These are phyloP conservation scores for Trisateles emortualis DNA, from an alignment of 2,888 invertebrate species.

Conservation along the genomic window DNA sequence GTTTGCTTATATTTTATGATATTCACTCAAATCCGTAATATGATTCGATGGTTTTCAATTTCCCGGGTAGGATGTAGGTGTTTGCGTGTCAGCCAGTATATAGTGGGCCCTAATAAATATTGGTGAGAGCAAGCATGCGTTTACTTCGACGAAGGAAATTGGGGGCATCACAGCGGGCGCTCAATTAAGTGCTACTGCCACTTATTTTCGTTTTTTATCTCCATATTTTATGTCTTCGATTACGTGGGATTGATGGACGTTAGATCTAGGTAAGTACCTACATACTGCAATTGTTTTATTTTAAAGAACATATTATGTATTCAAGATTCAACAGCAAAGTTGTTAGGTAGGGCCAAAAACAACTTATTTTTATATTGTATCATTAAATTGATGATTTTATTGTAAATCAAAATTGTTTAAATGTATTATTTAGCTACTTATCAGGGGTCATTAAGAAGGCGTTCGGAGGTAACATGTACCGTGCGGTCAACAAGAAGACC, in stretches of 20 bases:
- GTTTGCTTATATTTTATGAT: conserved; percentile 71
- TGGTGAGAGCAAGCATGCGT: conserved; percentile 34
- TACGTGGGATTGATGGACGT: neutral
- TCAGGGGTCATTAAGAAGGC: too few relatives aligned
- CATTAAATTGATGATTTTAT: too few relatives aligned
- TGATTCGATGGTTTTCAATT: conserved; percentile 77
- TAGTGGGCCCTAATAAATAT: conserved; percentile 43
- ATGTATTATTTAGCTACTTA: too few relatives aligned
- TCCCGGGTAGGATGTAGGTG: conserved; percentile 55
- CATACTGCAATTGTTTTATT: too few relatives aligned
- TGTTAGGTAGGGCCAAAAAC: too few relatives aligned
- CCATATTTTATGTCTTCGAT: conserved; percentile 8
- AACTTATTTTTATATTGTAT: too few relatives aligned
- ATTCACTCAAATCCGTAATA: conserved; percentile 67
- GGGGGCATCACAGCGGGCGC: conserved; percentile 32
- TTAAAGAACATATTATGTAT: too few relatives aligned
- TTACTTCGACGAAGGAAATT: conserved; percentile 40
- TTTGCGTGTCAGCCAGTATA: conserved; percentile 35
- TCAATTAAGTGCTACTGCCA: conserved; percentile 33
- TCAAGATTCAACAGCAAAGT: too few relatives aligned
- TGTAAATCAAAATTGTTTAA: too few relatives aligned
- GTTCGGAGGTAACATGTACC: too few relatives aligned
- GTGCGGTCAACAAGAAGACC: too few relatives aligned
- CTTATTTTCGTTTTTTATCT: conserved; percentile 2
- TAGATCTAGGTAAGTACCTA: too few relatives aligned